Percentiles rank a stretch among this genome's conserved stretches.
phyloP scores from a whole-genome alignment of 2,797 vertebrate genomes.

The Huso huso region DNA sequence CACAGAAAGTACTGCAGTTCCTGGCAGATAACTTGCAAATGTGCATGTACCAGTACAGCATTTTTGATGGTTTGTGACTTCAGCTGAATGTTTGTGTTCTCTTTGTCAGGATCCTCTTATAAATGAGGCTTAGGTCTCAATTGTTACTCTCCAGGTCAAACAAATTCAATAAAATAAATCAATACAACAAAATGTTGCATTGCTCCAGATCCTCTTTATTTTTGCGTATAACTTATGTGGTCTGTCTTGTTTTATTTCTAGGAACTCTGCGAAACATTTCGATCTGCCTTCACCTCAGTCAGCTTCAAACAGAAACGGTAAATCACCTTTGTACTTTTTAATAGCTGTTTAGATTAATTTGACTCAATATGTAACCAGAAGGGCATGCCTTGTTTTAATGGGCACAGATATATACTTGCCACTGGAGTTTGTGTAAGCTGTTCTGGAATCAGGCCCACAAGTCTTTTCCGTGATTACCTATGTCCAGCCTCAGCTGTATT shows the following conservation, averaged over 20 bases:
- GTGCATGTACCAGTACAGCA: too few species aligned
- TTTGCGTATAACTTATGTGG: too few species aligned
- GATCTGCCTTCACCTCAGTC: conserved; percentile 6
- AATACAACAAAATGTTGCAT: too few species aligned
- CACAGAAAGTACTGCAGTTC: too few species aligned
- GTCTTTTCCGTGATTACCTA: conserved; percentile 31
- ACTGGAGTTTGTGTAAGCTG: conserved; percentile 14
- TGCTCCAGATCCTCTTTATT: too few species aligned
- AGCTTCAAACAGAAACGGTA: conserved; percentile 19
- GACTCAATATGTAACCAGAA: not conserved
- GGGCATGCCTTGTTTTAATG: conserved; percentile 13
- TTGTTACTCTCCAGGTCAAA: too few species aligned
- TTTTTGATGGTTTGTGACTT: too few species aligned
- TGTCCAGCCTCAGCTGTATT: conserved; percentile 24
- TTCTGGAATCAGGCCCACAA: conserved; percentile 33
- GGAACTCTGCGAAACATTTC: conserved; percentile 19
- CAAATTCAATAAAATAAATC: too few species aligned
- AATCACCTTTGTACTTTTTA: conserved; percentile 13
- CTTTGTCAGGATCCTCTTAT: too few species aligned
- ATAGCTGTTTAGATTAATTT: conserved; percentile 21
- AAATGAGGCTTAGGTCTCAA: too few species aligned
- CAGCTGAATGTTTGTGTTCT: too few species aligned
- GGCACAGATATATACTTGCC: conserved; percentile 5
- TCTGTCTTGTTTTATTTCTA: not conserved
- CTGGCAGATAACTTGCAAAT: too few species aligned